These are phyloP conservation scores for Amphiprion ocellaris DNA, from an alignment of 2,113 vertebrate species.

Conservation along the genomic window DNA sequence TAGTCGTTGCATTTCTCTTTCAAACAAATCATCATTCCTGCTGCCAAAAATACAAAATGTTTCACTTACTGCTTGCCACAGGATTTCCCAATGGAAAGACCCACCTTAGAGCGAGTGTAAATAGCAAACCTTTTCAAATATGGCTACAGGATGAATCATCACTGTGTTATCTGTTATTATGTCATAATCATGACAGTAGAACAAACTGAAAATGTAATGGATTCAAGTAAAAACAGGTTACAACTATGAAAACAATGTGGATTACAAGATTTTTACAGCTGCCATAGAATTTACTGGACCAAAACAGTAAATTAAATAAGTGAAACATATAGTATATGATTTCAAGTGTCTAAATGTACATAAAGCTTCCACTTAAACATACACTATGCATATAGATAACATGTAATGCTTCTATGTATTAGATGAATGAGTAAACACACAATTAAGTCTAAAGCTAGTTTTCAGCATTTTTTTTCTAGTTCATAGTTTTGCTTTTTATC, in stretches of 20 bases:
- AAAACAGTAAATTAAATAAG: not conserved
- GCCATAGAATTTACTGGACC: no score
- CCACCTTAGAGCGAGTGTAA: slow-evolving; percentile 34
- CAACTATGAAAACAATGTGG: not conserved
- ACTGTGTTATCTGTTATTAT: not conserved
- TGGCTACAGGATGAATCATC: not conserved
- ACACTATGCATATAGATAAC: not conserved
- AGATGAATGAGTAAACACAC: not conserved
- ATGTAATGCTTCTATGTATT: not conserved
- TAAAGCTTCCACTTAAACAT: not conserved
- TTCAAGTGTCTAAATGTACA: not conserved
- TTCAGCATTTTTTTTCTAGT: slow-evolving; percentile 5
- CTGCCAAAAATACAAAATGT: slow-evolving; percentile 48
- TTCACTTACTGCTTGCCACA: slow-evolving; percentile 21
- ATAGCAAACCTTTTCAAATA: not conserved
- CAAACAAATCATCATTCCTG: slow-evolving; percentile 28
- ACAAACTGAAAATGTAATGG: not conserved
- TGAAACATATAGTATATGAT: not conserved
- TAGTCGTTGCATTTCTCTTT: not conserved
- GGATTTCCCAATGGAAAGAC: slow-evolving; percentile 27
- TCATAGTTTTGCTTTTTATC: slow-evolving; percentile 36
- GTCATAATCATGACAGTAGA: not conserved
- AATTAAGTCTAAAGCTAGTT: slow-evolving; percentile 14
- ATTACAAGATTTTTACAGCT: not conserved
- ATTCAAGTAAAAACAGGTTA: not conserved